Evolutionary conservation across 1,140 invertebrate species (phyloP), one percentile per base, ranked within the genome.

Genomic region (Drosophila asahinai): DNA sequence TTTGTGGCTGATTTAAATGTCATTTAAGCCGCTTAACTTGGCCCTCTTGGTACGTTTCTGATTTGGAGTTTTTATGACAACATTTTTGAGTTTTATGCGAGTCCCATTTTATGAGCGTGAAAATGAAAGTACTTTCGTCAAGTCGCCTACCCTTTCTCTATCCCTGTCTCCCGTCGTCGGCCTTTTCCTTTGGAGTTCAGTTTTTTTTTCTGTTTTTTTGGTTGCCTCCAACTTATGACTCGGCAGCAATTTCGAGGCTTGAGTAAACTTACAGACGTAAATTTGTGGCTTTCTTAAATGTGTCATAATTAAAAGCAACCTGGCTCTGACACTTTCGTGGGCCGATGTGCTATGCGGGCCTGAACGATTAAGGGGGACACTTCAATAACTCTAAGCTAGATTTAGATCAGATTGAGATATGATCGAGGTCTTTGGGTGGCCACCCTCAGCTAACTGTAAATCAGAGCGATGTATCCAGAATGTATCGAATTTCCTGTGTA

Each of bases 61-160:
- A 77, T 77, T 77, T 82, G 66, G 64, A 22, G 49, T 57, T 86
- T 87, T 81, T 89, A 81, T 76, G 73, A 80, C 76, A 72, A 77
- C 77, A 70, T 78, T 89, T 80, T 73, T 42, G 60, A 86, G 70
- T 70, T 86, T 86, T 81, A 76, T 71, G 58, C 60, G 74, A 76
- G 60, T 77, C 61, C 75, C 61, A 79, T 71, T 84, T 84, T 82
- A 89, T 84, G 84, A 89, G 83, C 83, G 84, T 89, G 83, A 87
- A 87, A 87, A 87, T 81, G 83, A 87, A 87, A 87, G 83, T 87
- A 87, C 81, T 89, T 87, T 87, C 84, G 68, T 81, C 81, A 78
- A 80, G 55, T 62, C 49, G 42, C 47, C 17, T 64, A 55, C 52
- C 63, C 47, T 47, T 59, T 63, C 63, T 45, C 30, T 25, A 42